A percentile compares a stretch with the other conserved stretches of the same genome.
These are phyloP conservation scores for Lasioglossum marginatum DNA, from an alignment of 2,888 invertebrate genomes.

Conservation along the genomic window DNA sequence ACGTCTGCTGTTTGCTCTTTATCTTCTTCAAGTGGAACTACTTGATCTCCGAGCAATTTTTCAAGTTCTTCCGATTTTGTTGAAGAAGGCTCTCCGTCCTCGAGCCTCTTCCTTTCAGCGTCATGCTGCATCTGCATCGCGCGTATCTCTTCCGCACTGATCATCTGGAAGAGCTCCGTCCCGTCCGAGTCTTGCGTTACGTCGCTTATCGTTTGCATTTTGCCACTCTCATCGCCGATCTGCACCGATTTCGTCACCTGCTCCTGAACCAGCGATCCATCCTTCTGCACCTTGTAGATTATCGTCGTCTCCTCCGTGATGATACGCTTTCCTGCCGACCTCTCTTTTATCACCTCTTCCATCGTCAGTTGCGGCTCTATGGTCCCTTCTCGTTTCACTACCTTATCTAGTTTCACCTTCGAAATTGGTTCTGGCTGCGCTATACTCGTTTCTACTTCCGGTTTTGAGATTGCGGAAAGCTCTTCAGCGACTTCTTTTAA, in stretches of 20 bases:
- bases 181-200: constrained; percentile 35
- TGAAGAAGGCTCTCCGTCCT: background rate
- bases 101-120: constrained; percentile 12
- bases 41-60: background rate
- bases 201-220: constrained; percentile 17
- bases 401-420: background rate
- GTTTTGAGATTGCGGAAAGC: background rate
- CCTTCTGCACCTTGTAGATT: constrained; percentile 64
- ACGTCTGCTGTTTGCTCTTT: background rate
- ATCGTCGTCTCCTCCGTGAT: constrained; percentile 67
- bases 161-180: constrained; percentile 30
- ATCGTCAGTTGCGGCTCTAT: constrained; percentile 16
- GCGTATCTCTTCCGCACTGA: constrained; percentile 9
- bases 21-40: background rate
- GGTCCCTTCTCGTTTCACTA: background rate
- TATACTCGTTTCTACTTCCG: too few species aligned
- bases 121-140: constrained; percentile 15
- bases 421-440: background rate
- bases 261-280: constrained; percentile 62
- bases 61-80: background rate
- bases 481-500: background rate
- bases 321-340: constrained; percentile 35
- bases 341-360: constrained; percentile 23
- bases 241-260: constrained; percentile 59
- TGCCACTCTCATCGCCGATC: constrained; percentile 45